Conservation (phyloP, 2,888 invertebrate species). For the Thereva unica region DNA sequence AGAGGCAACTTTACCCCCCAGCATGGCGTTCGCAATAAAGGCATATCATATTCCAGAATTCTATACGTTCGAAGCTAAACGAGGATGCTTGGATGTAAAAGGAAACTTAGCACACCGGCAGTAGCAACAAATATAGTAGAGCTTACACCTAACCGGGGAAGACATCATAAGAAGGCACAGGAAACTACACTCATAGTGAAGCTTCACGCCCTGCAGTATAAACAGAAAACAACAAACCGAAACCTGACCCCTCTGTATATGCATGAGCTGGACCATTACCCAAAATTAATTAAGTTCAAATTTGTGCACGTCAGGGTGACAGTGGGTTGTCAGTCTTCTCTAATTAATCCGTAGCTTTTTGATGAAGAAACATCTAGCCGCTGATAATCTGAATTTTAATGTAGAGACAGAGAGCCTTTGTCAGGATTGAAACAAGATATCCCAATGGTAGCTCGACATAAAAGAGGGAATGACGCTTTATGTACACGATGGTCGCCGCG, state of each 20-base stretch:
- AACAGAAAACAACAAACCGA: constrained; percentile 18
- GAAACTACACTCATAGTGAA: neutral
- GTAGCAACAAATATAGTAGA: neutral
- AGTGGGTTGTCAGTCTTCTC: constrained; percentile 5
- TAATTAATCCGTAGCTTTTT: constrained; percentile 15
- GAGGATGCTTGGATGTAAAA: constrained; percentile 18
- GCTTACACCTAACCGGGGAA: neutral
- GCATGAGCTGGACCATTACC: constrained; percentile 31
- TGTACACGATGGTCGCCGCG: no score
- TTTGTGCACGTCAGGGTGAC: constrained; percentile 20
- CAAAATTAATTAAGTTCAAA: constrained; percentile 32
- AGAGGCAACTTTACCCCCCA: constrained; percentile 8
- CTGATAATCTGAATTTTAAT: neutral
- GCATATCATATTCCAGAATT: constrained; percentile 21
- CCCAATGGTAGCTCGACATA: no score
- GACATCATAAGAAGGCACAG: constrained; percentile 8
- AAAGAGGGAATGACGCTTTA: no score
- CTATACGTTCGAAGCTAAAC: constrained; percentile 18
- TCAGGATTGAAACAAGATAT: no score
- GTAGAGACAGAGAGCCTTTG: neutral
- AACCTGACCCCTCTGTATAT: neutral
- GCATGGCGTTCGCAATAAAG: constrained; percentile 14
- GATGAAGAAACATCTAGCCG: neutral
- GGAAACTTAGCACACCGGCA: constrained; percentile 2
- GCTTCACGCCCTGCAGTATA: constrained; percentile 15